Evolutionary conservation across 2,797 vertebrate species (phyloP), one percentile per base, ranked within the genome.

Genomic region (Urocyon cinereoargenteus): DNA sequence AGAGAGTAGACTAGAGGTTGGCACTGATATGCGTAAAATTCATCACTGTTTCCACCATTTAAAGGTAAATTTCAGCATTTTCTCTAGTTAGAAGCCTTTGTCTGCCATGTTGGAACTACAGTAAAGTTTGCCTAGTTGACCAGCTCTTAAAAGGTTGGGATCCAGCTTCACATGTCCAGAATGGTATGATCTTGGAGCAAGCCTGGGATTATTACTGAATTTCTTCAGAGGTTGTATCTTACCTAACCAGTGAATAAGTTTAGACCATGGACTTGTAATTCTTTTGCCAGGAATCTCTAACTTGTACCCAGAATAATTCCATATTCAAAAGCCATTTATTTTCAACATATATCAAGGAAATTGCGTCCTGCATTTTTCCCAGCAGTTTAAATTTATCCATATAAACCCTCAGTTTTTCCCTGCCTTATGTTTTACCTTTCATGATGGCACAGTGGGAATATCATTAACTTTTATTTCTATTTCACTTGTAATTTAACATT

Each of bases 11-110:
- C 98, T 99, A 64, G 99, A 99, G 59, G 96, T 99, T 96, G 99
- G 99, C 79, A 97, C 99, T 31, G 99, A 99, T 97, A 99, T 99
- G 99, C 99, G 99, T 96, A 99, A 99, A 98, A 99, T 99, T 94
- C 99, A 99, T 68, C 97, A 99, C 98, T 99, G 99, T 98, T 99
- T 99, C 98, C 57, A 91, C 95, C 93, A 98, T 91, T 96, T 99
- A 86, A 99, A 99, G 99, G 99, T 99, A 99, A 92, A 94, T 75
- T 86, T 86, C 73, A 94, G 31, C 88, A 86, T 94, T 95, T 93
- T 86, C 62, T 86, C 40, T 49, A 49, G 18, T 22, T 22, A 53
- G 36, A 89, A 83, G 66, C 51, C 89, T 21, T 90, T 88, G 45
- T 90, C 64, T 92, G 73, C 49, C 36, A 22, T 31, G 19, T 62